Evolutionary conservation across 2,888 invertebrate genomes (phyloP), one percentile per base, ranked within the genome.

Genomic region (Orthosia incerta): DNA sequence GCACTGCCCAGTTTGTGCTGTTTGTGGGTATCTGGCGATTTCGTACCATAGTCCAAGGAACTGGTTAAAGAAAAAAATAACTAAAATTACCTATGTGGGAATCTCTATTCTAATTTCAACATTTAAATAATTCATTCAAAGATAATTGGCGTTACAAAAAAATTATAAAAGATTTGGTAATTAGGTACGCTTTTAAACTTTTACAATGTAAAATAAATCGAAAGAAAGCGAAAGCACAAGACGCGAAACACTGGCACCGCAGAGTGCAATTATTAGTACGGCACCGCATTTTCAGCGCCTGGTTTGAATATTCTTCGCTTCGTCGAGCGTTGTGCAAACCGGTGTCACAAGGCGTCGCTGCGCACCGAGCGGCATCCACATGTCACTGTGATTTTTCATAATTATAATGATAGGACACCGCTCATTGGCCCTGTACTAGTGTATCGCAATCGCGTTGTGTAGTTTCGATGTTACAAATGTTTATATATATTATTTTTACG

Each of bases 21-120:
- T 4, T 39, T 73, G 61, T 45, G 76, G 76, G 15, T 79, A 77
- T 53, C 76, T 73, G 13, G 76, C 64, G 15, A 79, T 13, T 79
- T 77, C 76, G 3, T 20, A 39, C 76, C 76, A 77, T 15, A 15
- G 39, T 48, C 79, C 76, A 18, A 53, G 20, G 53, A 48, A 77
- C 76, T 77, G 18, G 18, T 16, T 20, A 39, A 2, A 16, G 9
- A 62, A 18, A 20, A 69, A 51, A 20, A 45, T 18, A 48, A 46
- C 2, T 16, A 16, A 11, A 16, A 15, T 45, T 18, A n/a, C n/a
- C n/a, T n/a, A 5, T n/a, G 39, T n/a, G 39, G 2, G 18, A 57
- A 13, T 2, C 0, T 13, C 13, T 18, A 18, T 4, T 2, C 13
- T n/a, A n/a, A 59, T 56, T 56, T 18, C 11, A 31, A 9, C 11